Evolutionary conservation across 1,140 invertebrate genomes (phyloP).

Genomic region (Druon quercuslanigerum): DNA sequence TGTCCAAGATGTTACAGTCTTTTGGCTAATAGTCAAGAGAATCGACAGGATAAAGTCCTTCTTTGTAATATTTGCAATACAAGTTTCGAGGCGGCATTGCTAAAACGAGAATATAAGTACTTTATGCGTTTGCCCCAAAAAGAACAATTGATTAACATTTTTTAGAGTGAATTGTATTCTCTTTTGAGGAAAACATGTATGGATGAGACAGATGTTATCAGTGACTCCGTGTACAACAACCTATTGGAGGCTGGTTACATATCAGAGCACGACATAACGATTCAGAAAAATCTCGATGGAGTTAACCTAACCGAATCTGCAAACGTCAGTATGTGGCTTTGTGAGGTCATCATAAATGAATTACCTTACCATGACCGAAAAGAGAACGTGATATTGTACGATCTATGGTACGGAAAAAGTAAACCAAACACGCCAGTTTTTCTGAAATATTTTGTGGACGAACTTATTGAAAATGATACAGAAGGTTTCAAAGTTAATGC

Average conservation of each 20-base stretch:
- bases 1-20: too few species aligned
- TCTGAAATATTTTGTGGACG: conserved; percentile 16
- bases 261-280: conserved; percentile 33
- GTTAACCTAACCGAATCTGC: conserved; percentile 35
- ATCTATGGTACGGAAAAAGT: conserved; percentile 35
- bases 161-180: too few species aligned
- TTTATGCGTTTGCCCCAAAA: too few species aligned
- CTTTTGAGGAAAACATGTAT: not conserved
- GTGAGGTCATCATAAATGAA: conserved; percentile 37
- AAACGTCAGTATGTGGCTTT: conserved; percentile 17
- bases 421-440: conserved; percentile 31
- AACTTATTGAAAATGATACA: conserved; percentile 23
- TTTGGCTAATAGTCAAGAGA: too few species aligned
- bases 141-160: too few species aligned
- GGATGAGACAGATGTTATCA: conserved; percentile 7
- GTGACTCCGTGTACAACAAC: not conserved
- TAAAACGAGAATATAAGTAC: too few species aligned
- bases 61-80: too few species aligned
- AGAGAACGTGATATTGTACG: conserved; percentile 38
- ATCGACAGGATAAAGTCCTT: too few species aligned
- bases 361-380: conserved; percentile 35
- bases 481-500: conserved; percentile 37
- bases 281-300: conserved; percentile 42
- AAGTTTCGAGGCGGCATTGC: too few species aligned
- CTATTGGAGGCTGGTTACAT: conserved; percentile 30